Conservation (phyloP, 1,140 invertebrate genomes). For the Magallana ariakensis region DNA sequence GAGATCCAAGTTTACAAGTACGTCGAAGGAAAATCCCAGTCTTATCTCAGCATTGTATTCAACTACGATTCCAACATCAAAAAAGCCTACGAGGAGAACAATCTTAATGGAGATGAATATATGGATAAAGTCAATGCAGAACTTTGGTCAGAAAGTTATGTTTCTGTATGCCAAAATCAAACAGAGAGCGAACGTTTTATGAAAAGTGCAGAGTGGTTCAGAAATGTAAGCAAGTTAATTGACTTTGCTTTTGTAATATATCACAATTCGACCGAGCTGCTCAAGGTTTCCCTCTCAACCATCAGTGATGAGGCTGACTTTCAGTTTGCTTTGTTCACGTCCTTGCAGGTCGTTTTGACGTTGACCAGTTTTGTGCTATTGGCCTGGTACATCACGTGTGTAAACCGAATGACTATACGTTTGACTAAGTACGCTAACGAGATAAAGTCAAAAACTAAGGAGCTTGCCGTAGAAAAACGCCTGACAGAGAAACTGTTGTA, state of each 20-base stretch:
- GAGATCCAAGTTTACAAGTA: not conserved
- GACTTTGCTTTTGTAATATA: not conserved
- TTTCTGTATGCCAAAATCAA: not conserved
- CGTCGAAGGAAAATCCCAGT: constrained; percentile 1
- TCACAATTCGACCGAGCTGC: not conserved
- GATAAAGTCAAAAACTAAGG: constrained; percentile 7
- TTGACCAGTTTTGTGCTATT: not conserved
- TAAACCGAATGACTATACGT: not conserved
- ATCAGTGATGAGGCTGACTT: not conserved
- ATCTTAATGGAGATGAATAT: not conserved
- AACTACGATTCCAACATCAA: not conserved
- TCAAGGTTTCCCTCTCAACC: not conserved
- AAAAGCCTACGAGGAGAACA: not conserved
- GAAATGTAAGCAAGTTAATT: constrained; percentile 22
- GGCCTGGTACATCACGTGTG: constrained; percentile 21
- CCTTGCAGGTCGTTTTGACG: constrained; percentile 16
- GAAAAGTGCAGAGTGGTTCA: constrained; percentile 5
- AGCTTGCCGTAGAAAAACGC: constrained; percentile 22
- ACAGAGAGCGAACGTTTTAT: not conserved
- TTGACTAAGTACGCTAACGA: constrained; percentile 23
- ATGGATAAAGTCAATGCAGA: not conserved
- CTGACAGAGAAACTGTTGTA: constrained; percentile 27
- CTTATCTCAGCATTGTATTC: not conserved
- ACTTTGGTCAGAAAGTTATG: not conserved
- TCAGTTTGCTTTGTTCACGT: not conserved